Evolutionary conservation across 64 coral and sea anemone genomes (phyloP).

Genomic region (Stichodactyla helianthus): DNA sequence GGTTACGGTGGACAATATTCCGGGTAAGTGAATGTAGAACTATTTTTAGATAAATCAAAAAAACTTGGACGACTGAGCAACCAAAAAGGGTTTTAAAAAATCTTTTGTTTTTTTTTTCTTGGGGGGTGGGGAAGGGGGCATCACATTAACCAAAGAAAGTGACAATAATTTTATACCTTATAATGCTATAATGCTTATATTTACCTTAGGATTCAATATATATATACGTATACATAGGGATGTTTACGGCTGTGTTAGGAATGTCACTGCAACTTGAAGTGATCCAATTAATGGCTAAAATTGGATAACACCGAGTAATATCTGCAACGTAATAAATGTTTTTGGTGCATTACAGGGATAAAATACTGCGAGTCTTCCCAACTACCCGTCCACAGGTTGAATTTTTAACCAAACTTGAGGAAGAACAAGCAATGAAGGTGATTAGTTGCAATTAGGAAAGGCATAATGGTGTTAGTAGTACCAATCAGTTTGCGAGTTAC

Average conservation of each 20-base stretch:
- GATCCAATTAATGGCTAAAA: too few relatives aligned
- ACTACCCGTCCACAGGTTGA: not conserved
- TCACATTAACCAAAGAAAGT: not conserved
- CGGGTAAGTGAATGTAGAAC: not conserved
- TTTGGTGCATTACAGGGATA: not conserved
- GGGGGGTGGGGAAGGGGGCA: too few relatives aligned
- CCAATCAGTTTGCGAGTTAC: too few relatives aligned
- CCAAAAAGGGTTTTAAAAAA: not conserved
- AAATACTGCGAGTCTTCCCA: not conserved
- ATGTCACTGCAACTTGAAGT: too few relatives aligned
- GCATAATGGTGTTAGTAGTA: too few relatives aligned
- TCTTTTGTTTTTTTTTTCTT: not conserved
- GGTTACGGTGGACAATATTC: conserved; percentile 1
- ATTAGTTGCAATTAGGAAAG: not conserved
- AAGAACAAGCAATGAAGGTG: not conserved
- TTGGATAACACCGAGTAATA: not conserved
- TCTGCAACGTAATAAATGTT: not conserved
- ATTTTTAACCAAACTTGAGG: not conserved
- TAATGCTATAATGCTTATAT: not conserved
- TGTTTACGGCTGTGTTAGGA: too few relatives aligned
- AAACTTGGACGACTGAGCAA: not conserved
- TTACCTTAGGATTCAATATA: too few relatives aligned
- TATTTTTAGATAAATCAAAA: not conserved
- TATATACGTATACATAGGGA: too few relatives aligned
- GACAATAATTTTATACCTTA: not conserved